Evolutionary conservation across 37 sponge, comb jelly and placozoan species (phyloP).

Genomic region (Beroe ovata): DNA sequence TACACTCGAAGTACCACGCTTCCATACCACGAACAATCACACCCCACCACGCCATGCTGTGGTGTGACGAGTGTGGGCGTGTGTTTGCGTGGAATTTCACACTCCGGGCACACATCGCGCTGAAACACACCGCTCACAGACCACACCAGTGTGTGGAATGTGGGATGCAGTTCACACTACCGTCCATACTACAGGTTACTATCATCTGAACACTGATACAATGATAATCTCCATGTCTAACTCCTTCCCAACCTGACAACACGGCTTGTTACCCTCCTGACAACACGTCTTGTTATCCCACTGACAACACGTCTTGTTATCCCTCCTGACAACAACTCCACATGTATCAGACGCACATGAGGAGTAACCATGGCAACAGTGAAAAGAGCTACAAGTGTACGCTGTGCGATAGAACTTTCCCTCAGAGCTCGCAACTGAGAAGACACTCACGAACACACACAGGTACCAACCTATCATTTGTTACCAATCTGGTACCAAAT

Average conservation of each 20-base stretch:
- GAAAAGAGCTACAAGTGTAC: conserved; percentile 44
- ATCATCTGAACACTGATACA: too few species aligned
- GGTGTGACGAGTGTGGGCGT: conserved; percentile 56
- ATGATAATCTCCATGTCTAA: too few species aligned
- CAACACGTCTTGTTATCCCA: too few species aligned
- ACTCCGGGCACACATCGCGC: conserved; percentile 50
- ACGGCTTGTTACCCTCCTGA: too few species aligned
- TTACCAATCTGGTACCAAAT: too few species aligned
- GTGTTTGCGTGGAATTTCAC: conserved; percentile 57
- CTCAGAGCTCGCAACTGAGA: conserved; percentile 48
- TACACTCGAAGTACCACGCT: conserved; percentile 17
- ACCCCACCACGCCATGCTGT: conserved; percentile 43
- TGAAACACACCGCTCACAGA: conserved; percentile 35
- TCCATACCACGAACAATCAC: not conserved
- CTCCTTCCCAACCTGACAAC: too few species aligned
- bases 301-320: too few species aligned
- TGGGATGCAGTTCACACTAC: conserved; percentile 53
- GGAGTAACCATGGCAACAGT: not conserved
- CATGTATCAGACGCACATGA: conserved; percentile 4
- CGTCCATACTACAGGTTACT: conserved; percentile 10
- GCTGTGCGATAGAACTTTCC: conserved; percentile 13
- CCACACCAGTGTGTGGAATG: conserved; percentile 32
- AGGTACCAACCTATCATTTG: not conserved
- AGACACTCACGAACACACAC: conserved; percentile 27
- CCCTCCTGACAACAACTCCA: not conserved